Base-by-base conservation (phyloP, 2,797 vertebrate species). In the Chloroceryle inda region DNA sequence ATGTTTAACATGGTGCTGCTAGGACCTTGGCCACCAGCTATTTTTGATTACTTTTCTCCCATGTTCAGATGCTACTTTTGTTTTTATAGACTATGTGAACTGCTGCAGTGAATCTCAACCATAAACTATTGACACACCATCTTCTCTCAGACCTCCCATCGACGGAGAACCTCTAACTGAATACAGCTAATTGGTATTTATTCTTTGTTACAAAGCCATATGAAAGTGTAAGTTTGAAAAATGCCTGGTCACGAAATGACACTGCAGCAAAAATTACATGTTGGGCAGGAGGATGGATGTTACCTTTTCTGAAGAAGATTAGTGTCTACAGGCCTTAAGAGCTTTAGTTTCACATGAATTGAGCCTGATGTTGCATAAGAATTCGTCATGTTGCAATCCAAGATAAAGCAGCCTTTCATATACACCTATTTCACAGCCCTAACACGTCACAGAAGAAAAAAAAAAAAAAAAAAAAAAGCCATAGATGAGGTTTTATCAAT, bases 301-400 rank as follows among this genome's bases (percentile, higher is more conserved):
- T 71, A 47, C 37, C 49, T 89, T 85, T 89, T 71, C 85, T 80
- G 50, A 49, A 88, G 31, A 42, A 72, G 45, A 89, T 88, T 81
- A n/a, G 58, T 12, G 23, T 77, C 59, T 22, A n/a, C 44, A 61
- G 40, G 33, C 66, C 74, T 88, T 80, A 84, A 88, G 53, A 67
- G 38, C 71, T 92, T 96, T 76, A 91, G 49, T 88, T 94, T 89
- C 91, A 88, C 67, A 71, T 76, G 75, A 96, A 55, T 63, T 80
- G 88, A 95, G 49, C 88, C 67, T 91, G 44, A 86, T 79, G 79
- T 77, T 93, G 91, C 76, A 88, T 84, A 85, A 85, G 91, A 96
- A 85, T 42, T 42, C 37, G 38, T 85, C 72, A 31, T 53, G 24
- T 69, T 89, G 84, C 33, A 66, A 88, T 38, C 61, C 64, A 67